Conservation (phyloP, 2,888 invertebrate genomes). For the Chrysotoxum bicinctum region DNA sequence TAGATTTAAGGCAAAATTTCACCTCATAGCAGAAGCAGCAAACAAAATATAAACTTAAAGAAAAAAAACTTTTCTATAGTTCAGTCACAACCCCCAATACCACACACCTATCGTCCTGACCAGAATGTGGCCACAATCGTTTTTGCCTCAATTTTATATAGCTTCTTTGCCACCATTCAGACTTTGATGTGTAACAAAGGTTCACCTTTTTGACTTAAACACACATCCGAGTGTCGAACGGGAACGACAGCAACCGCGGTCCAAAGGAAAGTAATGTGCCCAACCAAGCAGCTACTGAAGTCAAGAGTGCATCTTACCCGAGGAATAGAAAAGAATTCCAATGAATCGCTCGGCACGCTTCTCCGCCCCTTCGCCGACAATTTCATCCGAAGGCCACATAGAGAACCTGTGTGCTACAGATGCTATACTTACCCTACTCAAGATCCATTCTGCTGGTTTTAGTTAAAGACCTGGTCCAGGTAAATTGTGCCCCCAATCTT, state of each 20-base stretch:
- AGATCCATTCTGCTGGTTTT: conserved; percentile 1
- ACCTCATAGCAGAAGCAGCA: neutral
- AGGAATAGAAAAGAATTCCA: conserved; percentile 5
- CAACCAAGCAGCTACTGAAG: conserved; percentile 31
- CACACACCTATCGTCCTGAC: neutral
- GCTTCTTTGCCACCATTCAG: neutral
- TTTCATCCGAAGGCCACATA: neutral
- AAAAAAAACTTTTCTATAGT: conserved; percentile 14
- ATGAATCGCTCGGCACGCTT: neutral
- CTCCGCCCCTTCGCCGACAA: neutral
- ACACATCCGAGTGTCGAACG: conserved; percentile 41
- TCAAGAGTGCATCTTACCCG: conserved; percentile 1
- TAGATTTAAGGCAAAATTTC: conserved; percentile 57
- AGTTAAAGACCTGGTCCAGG: too few relatives aligned
- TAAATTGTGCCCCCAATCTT: conserved; percentile 13
- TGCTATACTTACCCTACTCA: neutral
- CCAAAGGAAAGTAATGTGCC: conserved; percentile 36
- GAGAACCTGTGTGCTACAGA: neutral
- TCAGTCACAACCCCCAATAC: neutral
- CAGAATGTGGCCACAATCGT: neutral
- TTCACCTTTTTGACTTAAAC: conserved; percentile 68
- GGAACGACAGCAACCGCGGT: neutral
- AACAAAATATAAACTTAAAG: conserved; percentile 11
- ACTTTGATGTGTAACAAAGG: conserved; percentile 60
- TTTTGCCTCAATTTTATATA: neutral